Percentiles rank a stretch among this genome's conserved stretches.
Evolutionary conservation across 2,888 invertebrate genomes (phyloP).

Genomic region (Lycia hirtaria): DNA sequence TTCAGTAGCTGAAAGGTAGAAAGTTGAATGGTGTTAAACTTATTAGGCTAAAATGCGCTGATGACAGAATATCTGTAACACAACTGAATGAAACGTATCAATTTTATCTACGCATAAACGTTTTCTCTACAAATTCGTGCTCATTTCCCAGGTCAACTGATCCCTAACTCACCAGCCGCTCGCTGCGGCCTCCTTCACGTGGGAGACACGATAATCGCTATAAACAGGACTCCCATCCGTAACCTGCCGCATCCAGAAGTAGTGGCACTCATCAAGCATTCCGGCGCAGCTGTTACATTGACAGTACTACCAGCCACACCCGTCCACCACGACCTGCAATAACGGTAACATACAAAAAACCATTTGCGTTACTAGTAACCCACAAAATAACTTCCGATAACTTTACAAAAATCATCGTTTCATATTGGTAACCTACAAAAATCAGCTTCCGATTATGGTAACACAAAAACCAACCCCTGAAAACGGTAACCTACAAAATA

Average conservation of each 20-base stretch:
- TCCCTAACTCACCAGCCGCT: conserved; percentile 98
- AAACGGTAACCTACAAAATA: too few species aligned
- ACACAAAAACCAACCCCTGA: too few species aligned
- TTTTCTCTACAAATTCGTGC: too few species aligned
- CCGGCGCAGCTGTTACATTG: conserved; percentile 95
- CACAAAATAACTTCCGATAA: not conserved
- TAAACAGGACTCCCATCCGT: conserved; percentile 96
- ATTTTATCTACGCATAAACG: too few species aligned
- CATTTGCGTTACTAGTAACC: not conserved
- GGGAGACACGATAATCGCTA: conserved; percentile 97
- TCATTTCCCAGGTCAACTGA: conserved; percentile 91
- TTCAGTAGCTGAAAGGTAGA: too few species aligned
- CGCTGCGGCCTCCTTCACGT: conserved; percentile 95
- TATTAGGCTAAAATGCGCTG: too few species aligned
- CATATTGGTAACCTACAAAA: too few species aligned
- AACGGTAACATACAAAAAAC: not conserved
- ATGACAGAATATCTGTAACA: too few species aligned
- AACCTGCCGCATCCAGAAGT: conserved; percentile 98
- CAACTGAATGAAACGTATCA: too few species aligned
- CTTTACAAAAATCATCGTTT: too few species aligned
- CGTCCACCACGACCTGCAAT: conserved; percentile 14
- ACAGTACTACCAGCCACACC: conserved; percentile 85
- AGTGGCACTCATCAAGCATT: conserved; percentile 98
- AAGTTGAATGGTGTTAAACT: too few species aligned
- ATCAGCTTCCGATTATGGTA: too few species aligned